Percentiles rank a stretch among this genome's conserved stretches.
phyloP scores from a whole-genome alignment of 2,113 vertebrate genomes.

The Cyanistes caeruleus region DNA sequence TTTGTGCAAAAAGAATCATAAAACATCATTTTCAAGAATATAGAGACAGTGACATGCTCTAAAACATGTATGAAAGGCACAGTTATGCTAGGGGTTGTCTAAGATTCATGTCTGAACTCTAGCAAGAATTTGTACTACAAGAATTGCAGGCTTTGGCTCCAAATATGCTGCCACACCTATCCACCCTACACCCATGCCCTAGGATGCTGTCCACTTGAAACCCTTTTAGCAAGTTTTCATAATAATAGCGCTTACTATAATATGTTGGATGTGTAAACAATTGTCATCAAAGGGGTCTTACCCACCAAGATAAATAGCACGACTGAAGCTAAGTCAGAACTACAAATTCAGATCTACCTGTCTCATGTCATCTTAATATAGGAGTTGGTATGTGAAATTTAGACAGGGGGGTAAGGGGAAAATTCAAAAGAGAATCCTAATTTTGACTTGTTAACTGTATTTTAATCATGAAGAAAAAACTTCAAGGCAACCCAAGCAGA shows the following conservation, averaged over 20 bases:
- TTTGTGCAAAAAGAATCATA: neutral
- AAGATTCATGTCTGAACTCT: neutral
- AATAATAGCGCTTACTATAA: neutral
- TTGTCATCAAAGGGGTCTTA: neutral
- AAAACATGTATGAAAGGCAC: neutral
- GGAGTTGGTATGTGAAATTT: neutral
- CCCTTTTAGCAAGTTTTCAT: neutral
- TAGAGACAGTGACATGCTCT: neutral
- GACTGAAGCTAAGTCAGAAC: neutral
- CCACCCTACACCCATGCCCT: neutral
- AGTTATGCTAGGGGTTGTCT: neutral
- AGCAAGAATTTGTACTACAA: neutral
- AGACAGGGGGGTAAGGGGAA: neutral
- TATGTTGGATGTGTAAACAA: constrained; percentile 1
- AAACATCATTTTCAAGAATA: neutral
- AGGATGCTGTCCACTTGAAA: neutral
- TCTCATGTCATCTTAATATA: neutral
- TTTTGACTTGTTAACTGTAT: neutral
- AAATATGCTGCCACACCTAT: neutral
- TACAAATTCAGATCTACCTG: neutral
- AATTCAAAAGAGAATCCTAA: neutral
- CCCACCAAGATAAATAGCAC: neutral
- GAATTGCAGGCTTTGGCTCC: neutral
- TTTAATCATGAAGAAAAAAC: neutral
- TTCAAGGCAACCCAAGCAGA: neutral